Conservation (phyloP, 2,113 vertebrate genomes). For the Ageneiosus marmoratus region DNA sequence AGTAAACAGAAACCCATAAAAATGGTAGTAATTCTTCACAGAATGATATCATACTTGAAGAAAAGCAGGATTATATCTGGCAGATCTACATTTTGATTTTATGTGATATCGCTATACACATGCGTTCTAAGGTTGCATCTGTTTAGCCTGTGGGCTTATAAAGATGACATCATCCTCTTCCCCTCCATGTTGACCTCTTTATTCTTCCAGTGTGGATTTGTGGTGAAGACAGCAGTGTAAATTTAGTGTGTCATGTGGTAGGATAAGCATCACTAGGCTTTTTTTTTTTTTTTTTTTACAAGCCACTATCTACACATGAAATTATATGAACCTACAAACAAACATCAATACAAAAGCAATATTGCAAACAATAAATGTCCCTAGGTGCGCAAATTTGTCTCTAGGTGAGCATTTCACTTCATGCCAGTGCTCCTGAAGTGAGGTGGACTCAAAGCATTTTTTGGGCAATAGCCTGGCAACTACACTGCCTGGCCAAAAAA, state of each 20-base stretch:
- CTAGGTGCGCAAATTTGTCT: too few species aligned
- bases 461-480: too few species aligned
- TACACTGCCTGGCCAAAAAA: too few species aligned
- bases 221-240: slow-evolving; percentile 2
- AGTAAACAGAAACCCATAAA: neutral
- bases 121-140: slow-evolving; percentile 47
- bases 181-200: slow-evolving; percentile 41
- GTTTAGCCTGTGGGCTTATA: slow-evolving; percentile 54
- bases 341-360: neutral
- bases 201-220: slow-evolving; percentile 26
- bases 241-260: neutral
- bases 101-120: slow-evolving; percentile 53
- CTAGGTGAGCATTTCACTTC: too few species aligned
- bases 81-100: slow-evolving; percentile 2
- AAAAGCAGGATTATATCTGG: neutral
- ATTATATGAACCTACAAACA: neutral
- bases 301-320: neutral
- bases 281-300: too few species aligned
- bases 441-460: too few species aligned
- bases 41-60: neutral
- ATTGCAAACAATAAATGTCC: neutral
- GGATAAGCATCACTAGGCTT: neutral
- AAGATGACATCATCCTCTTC: slow-evolving; percentile 41
- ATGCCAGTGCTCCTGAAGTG: too few species aligned
- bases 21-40: neutral